Evolutionary conservation across 1,140 invertebrate species (phyloP).

Genomic region (Drosophila lacteicornis): DNA sequence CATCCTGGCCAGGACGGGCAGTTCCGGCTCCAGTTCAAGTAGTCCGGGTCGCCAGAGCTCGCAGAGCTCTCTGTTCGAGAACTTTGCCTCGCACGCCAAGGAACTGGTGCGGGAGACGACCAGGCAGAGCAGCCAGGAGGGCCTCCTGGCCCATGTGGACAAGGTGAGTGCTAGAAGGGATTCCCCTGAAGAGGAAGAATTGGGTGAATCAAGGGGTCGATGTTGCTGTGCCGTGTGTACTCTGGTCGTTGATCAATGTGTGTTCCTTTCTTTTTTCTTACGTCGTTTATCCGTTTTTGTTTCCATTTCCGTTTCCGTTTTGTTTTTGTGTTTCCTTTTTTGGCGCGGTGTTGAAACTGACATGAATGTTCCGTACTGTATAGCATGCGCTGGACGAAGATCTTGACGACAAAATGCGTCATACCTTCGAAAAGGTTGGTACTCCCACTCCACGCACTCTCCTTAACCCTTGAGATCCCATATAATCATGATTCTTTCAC

Average conservation of each 20-base stretch:
- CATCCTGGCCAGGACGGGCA: constrained; percentile 88
- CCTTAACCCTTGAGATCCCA: not conserved
- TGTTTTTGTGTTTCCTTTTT: not conserved
- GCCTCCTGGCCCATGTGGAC: constrained; percentile 94
- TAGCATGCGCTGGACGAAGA: constrained; percentile 82
- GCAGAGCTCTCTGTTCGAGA: constrained; percentile 93
- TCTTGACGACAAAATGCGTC: constrained; percentile 84
- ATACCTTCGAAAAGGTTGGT: constrained; percentile 90
- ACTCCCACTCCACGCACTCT: constrained; percentile 35
- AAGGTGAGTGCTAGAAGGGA: constrained; percentile 87
- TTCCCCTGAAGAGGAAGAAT: not conserved
- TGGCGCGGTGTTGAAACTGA: constrained; percentile 32
- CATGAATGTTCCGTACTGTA: constrained; percentile 60
- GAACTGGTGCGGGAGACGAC: constrained; percentile 94
- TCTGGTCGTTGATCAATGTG: constrained; percentile 53
- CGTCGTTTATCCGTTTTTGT: not conserved
- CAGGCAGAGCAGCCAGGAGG: constrained; percentile 94
- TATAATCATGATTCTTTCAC: not conserved
- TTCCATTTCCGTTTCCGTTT: not conserved
- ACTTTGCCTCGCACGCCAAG: constrained; percentile 94
- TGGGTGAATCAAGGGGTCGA: constrained; percentile 9
- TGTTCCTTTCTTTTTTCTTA: constrained; percentile 23
- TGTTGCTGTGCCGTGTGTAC: constrained; percentile 51
- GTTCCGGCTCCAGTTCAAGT: constrained; percentile 86
- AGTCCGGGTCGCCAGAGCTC: constrained; percentile 88